Conservation (phyloP, 1,140 invertebrate species). For the Leucophenga varia region DNA sequence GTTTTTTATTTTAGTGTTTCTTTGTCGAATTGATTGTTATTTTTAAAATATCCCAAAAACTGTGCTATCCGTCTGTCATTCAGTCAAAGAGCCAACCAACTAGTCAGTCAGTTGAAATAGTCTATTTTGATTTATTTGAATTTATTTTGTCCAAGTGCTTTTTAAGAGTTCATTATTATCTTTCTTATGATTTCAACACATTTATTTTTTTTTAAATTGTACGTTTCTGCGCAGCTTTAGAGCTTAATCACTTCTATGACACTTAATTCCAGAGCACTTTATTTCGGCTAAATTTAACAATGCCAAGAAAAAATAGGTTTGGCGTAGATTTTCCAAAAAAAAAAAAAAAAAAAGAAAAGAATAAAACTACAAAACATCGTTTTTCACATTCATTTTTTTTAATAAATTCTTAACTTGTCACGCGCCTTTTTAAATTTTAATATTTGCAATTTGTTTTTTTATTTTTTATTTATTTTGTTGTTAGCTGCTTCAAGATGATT, state of each 20-base stretch:
- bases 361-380: no score
- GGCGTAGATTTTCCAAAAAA: no score
- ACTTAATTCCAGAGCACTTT: no score
- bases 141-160: constrained; percentile 51
- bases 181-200: constrained; percentile 8
- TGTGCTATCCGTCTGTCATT: constrained; percentile 32
- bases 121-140: constrained; percentile 54
- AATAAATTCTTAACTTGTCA: constrained; percentile 18
- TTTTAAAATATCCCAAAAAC: constrained; percentile 48
- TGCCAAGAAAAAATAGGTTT: no score
- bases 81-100: constrained; percentile 10
- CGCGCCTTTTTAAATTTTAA: not conserved
- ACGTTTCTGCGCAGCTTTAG: no score
- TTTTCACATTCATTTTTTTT: not conserved
- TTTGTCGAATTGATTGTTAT: constrained; percentile 8
- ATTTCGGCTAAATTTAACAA: no score
- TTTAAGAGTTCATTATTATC: constrained; percentile 26
- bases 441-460: not conserved
- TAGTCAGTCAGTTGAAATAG: constrained; percentile 1
- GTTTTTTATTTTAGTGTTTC: constrained; percentile 3
- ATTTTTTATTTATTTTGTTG: not conserved
- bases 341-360: no score
- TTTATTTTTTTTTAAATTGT: constrained; percentile 1
- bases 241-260: no score
- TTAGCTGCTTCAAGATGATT: constrained; percentile 15